phyloP scores from a whole-genome alignment of 2,888 invertebrate species.

The Ophraella communa region DNA sequence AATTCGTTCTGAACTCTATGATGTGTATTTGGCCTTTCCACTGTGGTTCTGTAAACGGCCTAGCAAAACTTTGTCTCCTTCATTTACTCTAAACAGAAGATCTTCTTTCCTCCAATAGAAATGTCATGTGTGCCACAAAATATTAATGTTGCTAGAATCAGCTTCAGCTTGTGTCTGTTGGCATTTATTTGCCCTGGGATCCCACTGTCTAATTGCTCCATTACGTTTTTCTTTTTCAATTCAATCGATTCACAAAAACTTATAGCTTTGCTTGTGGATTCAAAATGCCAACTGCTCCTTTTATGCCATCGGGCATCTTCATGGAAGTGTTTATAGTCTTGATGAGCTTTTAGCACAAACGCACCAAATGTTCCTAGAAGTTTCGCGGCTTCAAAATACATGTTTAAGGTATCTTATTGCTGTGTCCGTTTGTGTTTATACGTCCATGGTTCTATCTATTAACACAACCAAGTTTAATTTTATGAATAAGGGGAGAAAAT shows the following conservation, averaged over 20 bases:
- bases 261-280: neutral
- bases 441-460: too few species aligned
- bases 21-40: neutral
- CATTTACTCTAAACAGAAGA: neutral
- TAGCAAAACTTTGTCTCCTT: neutral
- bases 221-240: neutral
- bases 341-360: neutral
- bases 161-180: neutral
- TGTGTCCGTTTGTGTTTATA: too few species aligned
- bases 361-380: neutral
- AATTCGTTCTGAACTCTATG: neutral
- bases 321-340: neutral
- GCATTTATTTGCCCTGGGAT: neutral
- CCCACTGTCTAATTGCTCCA: neutral
- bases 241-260: neutral
- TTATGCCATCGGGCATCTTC: neutral
- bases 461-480: too few species aligned
- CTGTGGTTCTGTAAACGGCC: neutral
- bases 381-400: too few species aligned
- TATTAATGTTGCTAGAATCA: too few species aligned
- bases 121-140: neutral
- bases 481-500: too few species aligned
- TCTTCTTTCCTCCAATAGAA: neutral
- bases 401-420: too few species aligned
- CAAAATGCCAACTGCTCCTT: neutral